phyloP scores from a whole-genome alignment of 2,113 vertebrate genomes.

The Tragelaphus imberbis region DNA sequence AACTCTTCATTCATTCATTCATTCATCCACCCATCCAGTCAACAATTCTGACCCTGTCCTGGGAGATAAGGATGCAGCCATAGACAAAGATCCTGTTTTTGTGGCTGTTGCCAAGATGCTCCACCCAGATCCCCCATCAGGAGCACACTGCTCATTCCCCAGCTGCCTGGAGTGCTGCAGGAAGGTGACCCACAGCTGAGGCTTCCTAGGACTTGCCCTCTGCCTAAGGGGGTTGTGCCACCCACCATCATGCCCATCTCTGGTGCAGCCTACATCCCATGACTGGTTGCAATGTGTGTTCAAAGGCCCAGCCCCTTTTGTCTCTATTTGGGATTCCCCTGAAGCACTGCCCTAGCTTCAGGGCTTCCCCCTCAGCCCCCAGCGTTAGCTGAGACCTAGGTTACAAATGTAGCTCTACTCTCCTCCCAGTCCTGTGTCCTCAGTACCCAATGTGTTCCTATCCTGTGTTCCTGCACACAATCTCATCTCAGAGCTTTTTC shows the following conservation, averaged over 20 bases:
- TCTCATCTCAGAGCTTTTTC: background rate
- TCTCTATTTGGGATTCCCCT: background rate
- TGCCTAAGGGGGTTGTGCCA: background rate
- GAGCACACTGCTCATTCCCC: background rate
- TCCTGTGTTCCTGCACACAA: too few relatives aligned
- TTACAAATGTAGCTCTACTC: background rate
- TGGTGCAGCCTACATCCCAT: background rate
- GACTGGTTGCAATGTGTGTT: background rate
- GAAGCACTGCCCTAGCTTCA: background rate
- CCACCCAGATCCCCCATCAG: background rate
- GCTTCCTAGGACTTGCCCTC: background rate
- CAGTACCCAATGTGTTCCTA: background rate
- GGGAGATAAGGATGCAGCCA: background rate
- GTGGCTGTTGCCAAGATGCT: background rate
- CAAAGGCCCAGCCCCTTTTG: background rate
- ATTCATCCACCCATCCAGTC: background rate
- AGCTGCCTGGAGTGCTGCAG: background rate
- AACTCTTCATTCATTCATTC: background rate
- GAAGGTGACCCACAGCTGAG: background rate
- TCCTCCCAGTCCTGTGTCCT: background rate
- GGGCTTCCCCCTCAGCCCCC: background rate
- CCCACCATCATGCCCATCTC: background rate
- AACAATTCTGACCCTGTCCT: background rate
- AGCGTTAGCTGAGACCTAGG: background rate
- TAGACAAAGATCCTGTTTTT: background rate